A percentile compares a stretch with the other conserved stretches of the same genome.
Evolutionary conservation across 2,113 vertebrate species (phyloP).

Genomic region (Gyps fulvus): DNA sequence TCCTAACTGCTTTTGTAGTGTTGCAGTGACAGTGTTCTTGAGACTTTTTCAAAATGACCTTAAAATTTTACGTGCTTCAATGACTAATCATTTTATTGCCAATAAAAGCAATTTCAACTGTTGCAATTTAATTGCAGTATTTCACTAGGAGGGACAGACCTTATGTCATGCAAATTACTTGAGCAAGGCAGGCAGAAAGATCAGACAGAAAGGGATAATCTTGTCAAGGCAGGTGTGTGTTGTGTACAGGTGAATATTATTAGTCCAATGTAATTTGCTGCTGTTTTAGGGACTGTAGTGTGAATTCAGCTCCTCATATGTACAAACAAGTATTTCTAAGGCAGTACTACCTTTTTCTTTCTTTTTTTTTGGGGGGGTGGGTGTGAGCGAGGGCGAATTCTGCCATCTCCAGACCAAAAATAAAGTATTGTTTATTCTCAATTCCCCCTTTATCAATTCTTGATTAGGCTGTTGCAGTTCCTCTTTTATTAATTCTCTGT

Average conservation of each 20-base stretch:
- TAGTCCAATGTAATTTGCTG: background rate
- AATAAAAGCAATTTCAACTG: conserved; percentile 42
- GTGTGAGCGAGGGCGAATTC: background rate
- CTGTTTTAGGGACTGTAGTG: background rate
- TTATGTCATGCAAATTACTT: conserved; percentile 25
- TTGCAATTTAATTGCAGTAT: conserved; percentile 23
- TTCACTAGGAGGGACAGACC: conserved; percentile 13
- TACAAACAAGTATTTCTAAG: background rate
- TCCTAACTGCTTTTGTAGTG: background rate
- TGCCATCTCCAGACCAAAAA: background rate
- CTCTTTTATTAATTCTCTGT: background rate
- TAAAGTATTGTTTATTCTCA: background rate
- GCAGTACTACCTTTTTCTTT: background rate
- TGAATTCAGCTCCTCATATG: background rate
- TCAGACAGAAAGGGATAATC: background rate
- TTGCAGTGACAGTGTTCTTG: background rate
- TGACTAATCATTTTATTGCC: conserved; percentile 19
- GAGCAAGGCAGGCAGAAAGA: conserved; percentile 9
- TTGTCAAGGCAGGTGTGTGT: conserved; percentile 2
- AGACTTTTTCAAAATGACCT: background rate
- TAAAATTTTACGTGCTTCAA: background rate
- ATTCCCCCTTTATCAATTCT: background rate
- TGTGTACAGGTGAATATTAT: background rate
- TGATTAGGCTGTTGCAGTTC: conserved; percentile 12
- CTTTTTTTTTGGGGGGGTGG: background rate